These are phyloP conservation scores for Psophia crepitans DNA, from an alignment of 2,113 vertebrate genomes.

Conservation along the genomic window DNA sequence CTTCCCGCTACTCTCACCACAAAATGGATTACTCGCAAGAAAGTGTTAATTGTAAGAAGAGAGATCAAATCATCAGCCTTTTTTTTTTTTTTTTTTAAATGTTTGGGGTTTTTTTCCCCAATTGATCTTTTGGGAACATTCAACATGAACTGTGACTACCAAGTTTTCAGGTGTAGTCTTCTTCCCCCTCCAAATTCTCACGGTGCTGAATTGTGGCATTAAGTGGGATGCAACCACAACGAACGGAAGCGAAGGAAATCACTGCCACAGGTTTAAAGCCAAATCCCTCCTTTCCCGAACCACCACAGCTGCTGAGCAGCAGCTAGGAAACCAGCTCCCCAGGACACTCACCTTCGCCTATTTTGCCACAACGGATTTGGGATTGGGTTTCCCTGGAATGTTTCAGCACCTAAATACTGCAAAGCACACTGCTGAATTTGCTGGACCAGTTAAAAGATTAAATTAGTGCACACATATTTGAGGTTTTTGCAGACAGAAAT, in stretches of 20 bases:
- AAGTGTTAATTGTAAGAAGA: not conserved
- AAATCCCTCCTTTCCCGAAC: not conserved
- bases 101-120: too few relatives aligned
- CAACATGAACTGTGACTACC: not conserved
- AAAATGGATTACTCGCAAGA: not conserved
- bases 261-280: not conserved
- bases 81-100: too few relatives aligned
- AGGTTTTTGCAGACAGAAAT: not conserved
- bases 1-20: not conserved
- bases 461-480: not conserved
- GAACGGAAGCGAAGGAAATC: not conserved
- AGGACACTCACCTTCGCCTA: not conserved
- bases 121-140: conserved; percentile 47
- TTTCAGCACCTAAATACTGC: not conserved
- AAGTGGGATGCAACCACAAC: not conserved
- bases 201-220: not conserved
- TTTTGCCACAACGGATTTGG: not conserved
- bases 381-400: not conserved
- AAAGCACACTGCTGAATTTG: not conserved
- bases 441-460: not conserved
- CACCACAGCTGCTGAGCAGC: not conserved
- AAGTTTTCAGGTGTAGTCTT: not conserved
- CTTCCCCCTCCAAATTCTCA: not conserved
- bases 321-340: not conserved
- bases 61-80: not conserved